phyloP scores from a whole-genome alignment of 2,797 vertebrate species.

The Aplochiton taeniatus region DNA sequence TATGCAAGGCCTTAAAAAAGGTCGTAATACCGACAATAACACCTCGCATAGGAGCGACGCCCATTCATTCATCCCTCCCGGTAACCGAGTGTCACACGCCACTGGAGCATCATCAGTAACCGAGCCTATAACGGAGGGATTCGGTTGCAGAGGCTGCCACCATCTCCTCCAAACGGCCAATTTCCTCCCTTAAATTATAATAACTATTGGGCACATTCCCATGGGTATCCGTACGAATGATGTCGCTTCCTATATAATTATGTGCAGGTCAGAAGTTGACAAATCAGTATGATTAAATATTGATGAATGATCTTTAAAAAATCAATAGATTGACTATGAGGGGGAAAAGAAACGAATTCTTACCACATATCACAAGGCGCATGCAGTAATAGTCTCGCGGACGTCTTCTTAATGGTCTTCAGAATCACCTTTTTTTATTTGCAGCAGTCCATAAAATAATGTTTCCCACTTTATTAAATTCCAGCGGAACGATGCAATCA shows the following conservation, averaged over 20 bases:
- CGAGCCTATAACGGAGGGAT: conserved; percentile 13
- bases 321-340: background rate
- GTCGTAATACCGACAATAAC: conserved; percentile 36
- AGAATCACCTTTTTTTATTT: too few relatives aligned
- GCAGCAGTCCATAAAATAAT: too few relatives aligned
- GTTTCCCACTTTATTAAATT: conserved; percentile 19
- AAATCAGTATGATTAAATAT: background rate
- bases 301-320: background rate
- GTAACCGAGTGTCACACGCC: conserved; percentile 26
- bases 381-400: conserved; percentile 16
- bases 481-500: conserved; percentile 14
- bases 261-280: too few relatives aligned
- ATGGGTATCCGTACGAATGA: conserved; percentile 65
- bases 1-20: too few relatives aligned
- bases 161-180: conserved; percentile 34
- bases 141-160: conserved; percentile 6
- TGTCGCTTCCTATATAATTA: conserved; percentile 17
- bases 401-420: too few relatives aligned
- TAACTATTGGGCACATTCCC: conserved; percentile 70
- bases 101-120: conserved; percentile 36
- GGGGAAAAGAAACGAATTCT: conserved; percentile 48
- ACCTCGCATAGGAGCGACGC: conserved; percentile 63
- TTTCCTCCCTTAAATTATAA: conserved; percentile 42
- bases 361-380: conserved; percentile 69
- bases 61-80: conserved; percentile 58